A percentile compares a stretch with the other conserved stretches of the same genome.
phyloP scores from a whole-genome alignment of 2,113 vertebrate genomes.

The Semnornis frantzii region DNA sequence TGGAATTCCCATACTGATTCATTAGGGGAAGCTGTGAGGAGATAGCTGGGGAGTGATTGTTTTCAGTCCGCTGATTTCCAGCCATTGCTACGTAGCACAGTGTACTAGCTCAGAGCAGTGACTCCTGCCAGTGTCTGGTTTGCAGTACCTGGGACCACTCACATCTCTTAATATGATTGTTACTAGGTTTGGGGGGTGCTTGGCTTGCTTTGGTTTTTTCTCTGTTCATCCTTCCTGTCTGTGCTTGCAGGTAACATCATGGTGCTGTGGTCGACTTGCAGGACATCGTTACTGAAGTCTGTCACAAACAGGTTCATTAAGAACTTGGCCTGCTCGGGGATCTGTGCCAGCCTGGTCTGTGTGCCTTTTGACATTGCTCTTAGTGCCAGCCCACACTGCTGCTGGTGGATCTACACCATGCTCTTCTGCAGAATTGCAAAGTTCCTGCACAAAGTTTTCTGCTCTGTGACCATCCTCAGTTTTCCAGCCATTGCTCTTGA shows the following conservation, averaged over 20 bases:
- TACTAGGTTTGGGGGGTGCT: neutral
- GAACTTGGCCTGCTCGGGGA: slow-evolving; percentile 94
- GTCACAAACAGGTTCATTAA: slow-evolving; percentile 94
- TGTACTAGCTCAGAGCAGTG: neutral
- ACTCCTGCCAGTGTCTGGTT: neutral
- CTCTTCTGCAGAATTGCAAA: slow-evolving; percentile 92
- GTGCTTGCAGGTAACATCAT: slow-evolving; percentile 84
- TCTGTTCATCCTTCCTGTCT: slow-evolving; percentile 2
- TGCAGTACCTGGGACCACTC: neutral
- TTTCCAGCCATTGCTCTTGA: slow-evolving; percentile 89
- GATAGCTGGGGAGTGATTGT: neutral
- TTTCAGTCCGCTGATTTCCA: neutral
- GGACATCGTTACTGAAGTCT: slow-evolving; percentile 91
- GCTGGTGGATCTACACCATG: slow-evolving; percentile 92
- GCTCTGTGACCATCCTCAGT: slow-evolving; percentile 93
- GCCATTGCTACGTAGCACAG: neutral
- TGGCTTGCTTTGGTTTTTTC: neutral
- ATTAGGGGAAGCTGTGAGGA: neutral
- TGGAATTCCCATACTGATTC: neutral
- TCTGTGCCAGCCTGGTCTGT: slow-evolving; percentile 92
- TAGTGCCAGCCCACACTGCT: slow-evolving; percentile 90
- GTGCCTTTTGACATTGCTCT: slow-evolving; percentile 96
- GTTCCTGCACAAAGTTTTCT: slow-evolving; percentile 96
- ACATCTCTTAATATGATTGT: neutral
- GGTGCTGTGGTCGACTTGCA: slow-evolving; percentile 95